Conservation (phyloP, 2,113 vertebrate species). For the Embiotoca jacksoni region DNA sequence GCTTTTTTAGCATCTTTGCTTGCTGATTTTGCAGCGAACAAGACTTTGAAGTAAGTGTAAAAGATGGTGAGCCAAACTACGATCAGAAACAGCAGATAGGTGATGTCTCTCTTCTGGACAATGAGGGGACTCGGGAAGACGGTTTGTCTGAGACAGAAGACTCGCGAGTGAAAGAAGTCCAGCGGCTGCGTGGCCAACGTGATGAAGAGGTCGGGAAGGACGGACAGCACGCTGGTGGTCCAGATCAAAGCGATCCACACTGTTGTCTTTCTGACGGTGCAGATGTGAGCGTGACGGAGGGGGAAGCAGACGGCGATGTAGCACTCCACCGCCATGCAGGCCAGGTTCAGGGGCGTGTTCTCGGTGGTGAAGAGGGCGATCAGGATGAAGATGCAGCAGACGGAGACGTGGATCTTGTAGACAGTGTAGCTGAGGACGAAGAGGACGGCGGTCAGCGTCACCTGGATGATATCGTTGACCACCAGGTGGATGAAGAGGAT, state of each 20-base stretch:
- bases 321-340: conserved; percentile 82
- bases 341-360: conserved; percentile 81
- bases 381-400: conserved; percentile 49
- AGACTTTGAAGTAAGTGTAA: conserved; percentile 71
- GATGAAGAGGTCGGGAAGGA: conserved; percentile 73
- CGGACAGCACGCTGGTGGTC: conserved; percentile 5
- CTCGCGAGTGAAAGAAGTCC: conserved; percentile 57
- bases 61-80: conserved; percentile 69
- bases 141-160: conserved; percentile 39
- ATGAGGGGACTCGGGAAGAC: conserved; percentile 57
- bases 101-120: conserved; percentile 51
- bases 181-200: conserved; percentile 62
- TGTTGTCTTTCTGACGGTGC: conserved; percentile 69
- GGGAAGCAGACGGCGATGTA: conserved; percentile 81
- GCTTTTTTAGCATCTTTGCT: conserved; percentile 63
- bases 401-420: conserved; percentile 34
- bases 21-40: conserved; percentile 57
- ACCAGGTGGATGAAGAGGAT: conserved; percentile 78
- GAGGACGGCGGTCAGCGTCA: conserved; percentile 56
- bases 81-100: conserved; percentile 51
- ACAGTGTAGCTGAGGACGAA: conserved; percentile 71
- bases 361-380: conserved; percentile 58
- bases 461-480: conserved; percentile 77
- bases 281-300: conserved; percentile 73
- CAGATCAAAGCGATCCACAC: conserved; percentile 73